Conservation (phyloP, 1,140 invertebrate species). For the Pseudomyrmex flavicornis region DNA sequence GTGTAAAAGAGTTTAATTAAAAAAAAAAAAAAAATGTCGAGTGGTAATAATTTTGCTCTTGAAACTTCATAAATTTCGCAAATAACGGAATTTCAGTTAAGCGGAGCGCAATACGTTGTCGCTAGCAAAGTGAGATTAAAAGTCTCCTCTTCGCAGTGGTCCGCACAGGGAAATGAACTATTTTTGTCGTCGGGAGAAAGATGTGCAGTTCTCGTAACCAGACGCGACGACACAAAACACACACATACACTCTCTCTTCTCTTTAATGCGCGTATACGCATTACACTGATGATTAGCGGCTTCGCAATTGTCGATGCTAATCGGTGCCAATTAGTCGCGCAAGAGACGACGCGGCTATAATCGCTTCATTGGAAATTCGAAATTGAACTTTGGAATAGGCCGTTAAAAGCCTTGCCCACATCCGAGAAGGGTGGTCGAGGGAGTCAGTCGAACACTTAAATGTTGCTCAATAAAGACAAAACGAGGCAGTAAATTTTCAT, state of each 20-base stretch:
- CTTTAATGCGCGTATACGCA: not conserved
- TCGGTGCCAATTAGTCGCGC: conserved; percentile 29
- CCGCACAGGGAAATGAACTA: conserved; percentile 68
- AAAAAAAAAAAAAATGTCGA: no score
- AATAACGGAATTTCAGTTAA: conserved; percentile 27
- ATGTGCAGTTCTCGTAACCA: not conserved
- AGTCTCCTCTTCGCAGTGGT: conserved; percentile 70
- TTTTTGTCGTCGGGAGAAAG: conserved; percentile 59
- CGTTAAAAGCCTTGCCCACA: conserved; percentile 21
- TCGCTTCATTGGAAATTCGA: conserved; percentile 17
- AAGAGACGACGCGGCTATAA: conserved; percentile 4
- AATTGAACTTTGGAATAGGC: conserved; percentile 39
- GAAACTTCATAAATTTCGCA: not conserved
- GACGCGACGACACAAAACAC: conserved; percentile 52
- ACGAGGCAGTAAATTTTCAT: not conserved
- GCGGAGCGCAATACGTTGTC: not conserved
- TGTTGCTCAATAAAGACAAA: conserved; percentile 45
- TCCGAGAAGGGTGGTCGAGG: conserved; percentile 40
- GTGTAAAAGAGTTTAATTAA: no score
- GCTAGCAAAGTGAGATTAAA: conserved; percentile 46
- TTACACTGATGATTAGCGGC: conserved; percentile 34
- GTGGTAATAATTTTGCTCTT: no score
- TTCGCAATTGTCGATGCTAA: conserved; percentile 45
- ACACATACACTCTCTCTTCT: not conserved
- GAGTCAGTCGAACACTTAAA: conserved; percentile 16